Evolutionary conservation across 2,797 vertebrate species (phyloP).

Genomic region (Acrossocheilus fasciatus): DNA sequence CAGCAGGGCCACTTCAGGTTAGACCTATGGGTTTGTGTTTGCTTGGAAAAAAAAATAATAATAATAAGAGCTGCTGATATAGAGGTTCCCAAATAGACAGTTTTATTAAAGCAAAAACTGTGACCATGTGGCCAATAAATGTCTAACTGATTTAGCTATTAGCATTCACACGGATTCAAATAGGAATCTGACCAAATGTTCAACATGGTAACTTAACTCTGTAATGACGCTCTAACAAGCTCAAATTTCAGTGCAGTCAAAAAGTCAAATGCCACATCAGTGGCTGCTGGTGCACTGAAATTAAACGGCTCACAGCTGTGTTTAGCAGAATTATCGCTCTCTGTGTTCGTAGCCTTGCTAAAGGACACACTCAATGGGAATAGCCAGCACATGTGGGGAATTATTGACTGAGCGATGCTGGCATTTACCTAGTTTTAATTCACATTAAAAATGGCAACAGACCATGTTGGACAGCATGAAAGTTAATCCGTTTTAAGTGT

Average conservation of each 20-base stretch:
- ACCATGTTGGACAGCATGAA: slow-evolving; percentile 53
- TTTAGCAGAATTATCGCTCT: slow-evolving; percentile 48
- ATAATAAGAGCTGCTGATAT: slow-evolving; percentile 32
- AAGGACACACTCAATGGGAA: slow-evolving; percentile 59
- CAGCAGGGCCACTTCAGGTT: slow-evolving; percentile 42
- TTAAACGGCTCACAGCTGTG: slow-evolving; percentile 51
- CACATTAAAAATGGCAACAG: slow-evolving; percentile 57
- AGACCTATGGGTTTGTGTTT: slow-evolving; percentile 37
- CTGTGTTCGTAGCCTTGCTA: slow-evolving; percentile 31
- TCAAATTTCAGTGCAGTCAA: slow-evolving; percentile 27
- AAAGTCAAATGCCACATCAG: slow-evolving; percentile 50
- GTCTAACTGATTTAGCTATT: neutral
- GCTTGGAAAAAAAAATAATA: neutral
- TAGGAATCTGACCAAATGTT: slow-evolving; percentile 1
- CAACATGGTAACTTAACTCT: slow-evolving; percentile 11
- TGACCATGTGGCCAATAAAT: neutral
- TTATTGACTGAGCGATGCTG: slow-evolving; percentile 55
- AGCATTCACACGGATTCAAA: slow-evolving; percentile 12
- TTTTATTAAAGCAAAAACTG: neutral
- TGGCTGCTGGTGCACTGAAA: neutral
- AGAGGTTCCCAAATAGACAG: neutral
- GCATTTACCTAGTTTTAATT: slow-evolving; percentile 63
- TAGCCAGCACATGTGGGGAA: slow-evolving; percentile 36
- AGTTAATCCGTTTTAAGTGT: slow-evolving; percentile 59
- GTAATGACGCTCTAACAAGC: slow-evolving; percentile 31